phyloP scores from a whole-genome alignment of 1,140 invertebrate species.

The Drosophila prosaltans region DNA sequence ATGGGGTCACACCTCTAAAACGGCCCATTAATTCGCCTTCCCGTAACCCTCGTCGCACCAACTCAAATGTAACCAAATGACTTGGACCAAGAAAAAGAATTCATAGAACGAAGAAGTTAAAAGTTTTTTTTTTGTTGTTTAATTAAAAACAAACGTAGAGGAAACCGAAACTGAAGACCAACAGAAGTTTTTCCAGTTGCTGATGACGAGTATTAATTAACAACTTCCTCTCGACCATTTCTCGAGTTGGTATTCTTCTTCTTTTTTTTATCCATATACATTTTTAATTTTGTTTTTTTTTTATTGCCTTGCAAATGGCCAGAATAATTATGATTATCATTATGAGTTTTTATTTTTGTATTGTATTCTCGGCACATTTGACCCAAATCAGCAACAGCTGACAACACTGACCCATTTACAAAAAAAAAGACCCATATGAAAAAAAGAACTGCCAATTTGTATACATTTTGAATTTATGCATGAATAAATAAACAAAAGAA shows the following conservation, averaged over 20 bases:
- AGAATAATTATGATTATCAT: slow-evolving; percentile 62
- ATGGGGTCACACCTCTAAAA: slow-evolving; percentile 28
- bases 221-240: slow-evolving; percentile 60
- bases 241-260: slow-evolving; percentile 29
- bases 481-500: slow-evolving; percentile 25
- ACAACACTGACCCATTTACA: slow-evolving; percentile 70
- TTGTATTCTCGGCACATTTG: slow-evolving; percentile 71
- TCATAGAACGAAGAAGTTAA: slow-evolving; percentile 27
- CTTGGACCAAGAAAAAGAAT: slow-evolving; percentile 43
- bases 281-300: slow-evolving; percentile 33
- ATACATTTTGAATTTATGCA: slow-evolving; percentile 25
- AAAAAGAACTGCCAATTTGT: slow-evolving; percentile 15
- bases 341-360: slow-evolving; percentile 42
- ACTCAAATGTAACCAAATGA: slow-evolving; percentile 67
- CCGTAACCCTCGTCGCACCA: slow-evolving; percentile 49
- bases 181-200: slow-evolving; percentile 57
- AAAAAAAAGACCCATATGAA: slow-evolving; percentile 3
- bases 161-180: slow-evolving; percentile 40
- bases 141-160: slow-evolving; percentile 47
- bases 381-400: slow-evolving; percentile 65
- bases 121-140: slow-evolving; percentile 39
- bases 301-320: slow-evolving; percentile 62
- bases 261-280: slow-evolving; percentile 37
- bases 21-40: slow-evolving; percentile 17
- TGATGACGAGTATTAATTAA: slow-evolving; percentile 64